Percentiles rank a stretch among this genome's conserved stretches.
These are phyloP conservation scores for Nasonovia ribisnigri DNA, from an alignment of 2,888 invertebrate species.

Conservation along the genomic window DNA sequence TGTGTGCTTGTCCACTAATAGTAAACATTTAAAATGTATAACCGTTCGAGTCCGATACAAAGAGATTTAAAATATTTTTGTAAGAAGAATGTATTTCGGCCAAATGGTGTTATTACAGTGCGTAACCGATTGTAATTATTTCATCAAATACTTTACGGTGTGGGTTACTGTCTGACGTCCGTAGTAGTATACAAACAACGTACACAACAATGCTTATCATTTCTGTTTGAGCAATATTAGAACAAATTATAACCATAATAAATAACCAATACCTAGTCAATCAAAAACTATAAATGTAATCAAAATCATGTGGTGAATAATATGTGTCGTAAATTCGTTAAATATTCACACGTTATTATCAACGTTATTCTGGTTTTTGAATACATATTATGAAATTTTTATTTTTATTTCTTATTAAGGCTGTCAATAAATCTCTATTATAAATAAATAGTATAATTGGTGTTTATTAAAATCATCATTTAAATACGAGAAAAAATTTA, in stretches of 20 bases:
- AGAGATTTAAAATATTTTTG: neutral
- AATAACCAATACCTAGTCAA: neutral
- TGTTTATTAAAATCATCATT: neutral
- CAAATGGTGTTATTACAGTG: neutral
- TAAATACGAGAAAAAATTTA: neutral
- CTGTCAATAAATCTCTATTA: neutral
- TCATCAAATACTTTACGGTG: neutral
- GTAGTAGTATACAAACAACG: neutral
- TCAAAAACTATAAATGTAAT: neutral
- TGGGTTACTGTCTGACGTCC: neutral
- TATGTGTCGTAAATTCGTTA: neutral
- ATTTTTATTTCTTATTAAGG: neutral
- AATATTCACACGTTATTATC: neutral
- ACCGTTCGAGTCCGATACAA: conserved; percentile 14
- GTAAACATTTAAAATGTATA: conserved; percentile 39
- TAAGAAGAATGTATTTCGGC: neutral
- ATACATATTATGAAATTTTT: neutral
- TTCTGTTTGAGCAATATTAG: neutral
- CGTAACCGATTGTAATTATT: conserved; percentile 19
- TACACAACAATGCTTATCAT: neutral
- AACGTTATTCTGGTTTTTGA: neutral
- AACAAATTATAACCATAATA: neutral
- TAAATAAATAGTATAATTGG: neutral
- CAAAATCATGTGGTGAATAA: neutral
- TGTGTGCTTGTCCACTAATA: neutral